These are phyloP conservation scores for Glossosoma conforme DNA, from an alignment of 1,140 invertebrate genomes.

Conservation along the genomic window DNA sequence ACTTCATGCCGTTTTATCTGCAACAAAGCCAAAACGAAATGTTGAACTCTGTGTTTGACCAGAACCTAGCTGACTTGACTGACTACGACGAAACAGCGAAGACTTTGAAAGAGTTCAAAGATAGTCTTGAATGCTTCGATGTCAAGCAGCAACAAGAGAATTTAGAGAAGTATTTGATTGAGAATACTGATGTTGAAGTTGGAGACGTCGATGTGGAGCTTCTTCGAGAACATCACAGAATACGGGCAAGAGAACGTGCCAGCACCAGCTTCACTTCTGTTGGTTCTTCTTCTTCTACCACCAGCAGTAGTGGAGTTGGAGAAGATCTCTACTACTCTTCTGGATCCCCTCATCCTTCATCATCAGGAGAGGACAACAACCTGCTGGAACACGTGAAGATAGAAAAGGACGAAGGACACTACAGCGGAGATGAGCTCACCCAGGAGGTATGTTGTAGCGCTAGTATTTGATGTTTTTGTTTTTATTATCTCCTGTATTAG, in stretches of 20 bases:
- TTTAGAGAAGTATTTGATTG: constrained; percentile 43
- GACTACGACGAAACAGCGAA: constrained; percentile 45
- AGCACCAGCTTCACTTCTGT: constrained; percentile 47
- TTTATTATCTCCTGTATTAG: background rate
- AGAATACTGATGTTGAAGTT: constrained; percentile 42
- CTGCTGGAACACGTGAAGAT: constrained; percentile 36
- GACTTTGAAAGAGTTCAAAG: constrained; percentile 40
- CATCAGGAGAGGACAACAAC: constrained; percentile 29
- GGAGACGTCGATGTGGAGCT: constrained; percentile 43
- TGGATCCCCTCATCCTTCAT: constrained; percentile 23
- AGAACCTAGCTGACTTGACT: constrained; percentile 45
- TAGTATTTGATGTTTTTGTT: background rate
- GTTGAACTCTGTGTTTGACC: constrained; percentile 41
- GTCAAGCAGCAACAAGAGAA: constrained; percentile 43
- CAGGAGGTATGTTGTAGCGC: constrained; percentile 42
- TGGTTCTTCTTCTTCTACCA: too few relatives aligned
- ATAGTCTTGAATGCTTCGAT: constrained; percentile 39
- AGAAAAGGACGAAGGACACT: constrained; percentile 45
- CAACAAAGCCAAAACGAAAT: constrained; percentile 37
- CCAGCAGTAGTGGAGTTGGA: constrained; percentile 48
- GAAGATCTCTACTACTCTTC: constrained; percentile 37
- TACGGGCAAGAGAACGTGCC: constrained; percentile 46
- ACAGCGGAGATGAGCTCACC: constrained; percentile 45
- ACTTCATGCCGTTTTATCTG: constrained; percentile 43
- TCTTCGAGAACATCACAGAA: too few relatives aligned